Conservation (phyloP, 2,113 vertebrate species). For the Oenanthe oenanthe region DNA sequence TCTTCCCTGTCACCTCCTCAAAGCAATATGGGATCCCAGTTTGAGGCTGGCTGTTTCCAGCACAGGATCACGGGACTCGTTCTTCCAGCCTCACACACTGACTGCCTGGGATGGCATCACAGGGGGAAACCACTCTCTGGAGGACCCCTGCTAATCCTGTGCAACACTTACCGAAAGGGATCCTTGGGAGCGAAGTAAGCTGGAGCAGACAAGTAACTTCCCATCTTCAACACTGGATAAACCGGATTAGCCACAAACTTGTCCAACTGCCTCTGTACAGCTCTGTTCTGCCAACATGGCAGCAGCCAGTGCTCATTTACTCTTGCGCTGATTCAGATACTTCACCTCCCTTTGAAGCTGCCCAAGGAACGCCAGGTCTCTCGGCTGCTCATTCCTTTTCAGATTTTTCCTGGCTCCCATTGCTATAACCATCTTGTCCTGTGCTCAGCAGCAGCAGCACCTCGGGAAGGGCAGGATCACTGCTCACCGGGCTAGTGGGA, state of each 20-base stretch:
- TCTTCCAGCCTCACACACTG: not conserved
- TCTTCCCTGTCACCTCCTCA: not conserved
- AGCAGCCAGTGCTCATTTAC: slow-evolving; percentile 61
- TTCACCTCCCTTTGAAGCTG: slow-evolving; percentile 69
- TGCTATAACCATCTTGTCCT: not conserved
- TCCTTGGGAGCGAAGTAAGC: slow-evolving; percentile 76
- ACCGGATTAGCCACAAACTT: slow-evolving; percentile 72
- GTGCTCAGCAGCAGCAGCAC: not conserved
- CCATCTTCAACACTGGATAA: slow-evolving; percentile 76
- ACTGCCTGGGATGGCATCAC: not conserved
- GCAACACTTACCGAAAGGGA: slow-evolving; percentile 76
- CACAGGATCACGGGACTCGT: not conserved
- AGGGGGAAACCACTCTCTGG: not conserved
- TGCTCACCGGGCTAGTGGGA: not conserved
- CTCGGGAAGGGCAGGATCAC: not conserved
- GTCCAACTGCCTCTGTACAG: slow-evolving; percentile 68
- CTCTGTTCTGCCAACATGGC: slow-evolving; percentile 73
- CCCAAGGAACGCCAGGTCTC: slow-evolving; percentile 45
- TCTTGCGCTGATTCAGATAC: slow-evolving; percentile 43
- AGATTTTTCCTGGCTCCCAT: slow-evolving; percentile 50
- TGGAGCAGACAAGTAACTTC: slow-evolving; percentile 78
- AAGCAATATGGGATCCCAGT: not conserved
- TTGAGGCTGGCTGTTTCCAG: fast-evolving
- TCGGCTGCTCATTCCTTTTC: slow-evolving; percentile 27
- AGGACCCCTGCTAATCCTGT: not conserved